Evolutionary conservation across 2,113 vertebrate genomes (phyloP), one percentile per base, ranked within the genome.

Genomic region (Motacilla tschutschensis): DNA sequence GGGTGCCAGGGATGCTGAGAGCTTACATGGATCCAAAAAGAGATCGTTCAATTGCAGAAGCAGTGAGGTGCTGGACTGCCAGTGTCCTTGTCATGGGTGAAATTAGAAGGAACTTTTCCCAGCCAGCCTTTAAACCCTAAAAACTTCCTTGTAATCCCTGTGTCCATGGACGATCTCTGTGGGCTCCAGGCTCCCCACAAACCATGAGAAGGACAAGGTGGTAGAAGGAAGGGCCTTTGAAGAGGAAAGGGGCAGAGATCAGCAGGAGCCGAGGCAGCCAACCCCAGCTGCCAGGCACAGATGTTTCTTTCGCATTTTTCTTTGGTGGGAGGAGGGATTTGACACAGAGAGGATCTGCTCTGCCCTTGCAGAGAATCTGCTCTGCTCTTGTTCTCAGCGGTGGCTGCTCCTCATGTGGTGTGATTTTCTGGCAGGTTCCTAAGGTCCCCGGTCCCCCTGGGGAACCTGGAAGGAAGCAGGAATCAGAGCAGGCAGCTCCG

Each of bases 81-180:
- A 21, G 55, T 29, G 35, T 31, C 26, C 46, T 65, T 1, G 0
- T 62, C 72, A 38, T 20, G 31, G 24, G 7, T 58, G 50, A 84
- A 72, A 83, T 33, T 8, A 65, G 35, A 69, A 73, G 40, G 35
- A 64, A 12, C 12, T 58, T 66, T 65, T 33, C 51, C 21, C 22
- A 7, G 4, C 8, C 54, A 48, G 14, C 43, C 31, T 79, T 60
- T 63, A 75, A 62, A 51, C 40, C 24, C 60, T n/a, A 2, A 62
- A 31, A 70, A 12, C 1, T 58, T 63, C 38, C 59, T 60, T 0
- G 0, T n/a, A 47, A 70, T 65, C 24, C n/a, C 13, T 2, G 1
- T 35, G 31, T 22, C 65, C 19, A 0, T 3, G 40, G 60, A 31
- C 2, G 8, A 29, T 12, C 28, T 41, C 0, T 15, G 29, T 1